Base-by-base conservation (phyloP, 92 coral and sea anemone species). In the Parazoanthus darwini region DNA sequence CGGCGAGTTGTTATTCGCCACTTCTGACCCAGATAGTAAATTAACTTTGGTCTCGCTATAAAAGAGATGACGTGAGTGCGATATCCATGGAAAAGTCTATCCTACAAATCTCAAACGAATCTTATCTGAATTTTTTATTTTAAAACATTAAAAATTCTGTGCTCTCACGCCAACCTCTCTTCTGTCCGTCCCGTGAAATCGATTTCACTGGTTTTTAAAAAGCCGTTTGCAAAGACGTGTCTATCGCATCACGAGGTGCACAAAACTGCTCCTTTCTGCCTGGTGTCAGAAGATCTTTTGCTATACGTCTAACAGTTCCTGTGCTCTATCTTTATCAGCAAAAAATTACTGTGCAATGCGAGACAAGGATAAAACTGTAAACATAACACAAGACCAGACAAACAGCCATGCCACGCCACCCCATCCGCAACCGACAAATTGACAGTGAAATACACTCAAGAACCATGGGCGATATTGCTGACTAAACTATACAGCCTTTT, bases 21-120 rank as follows among this genome's bases (percentile, higher is more conserved):
- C 22, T 68, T 81, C 87, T 80, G 88, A 80, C 89, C 81, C 48
- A 82, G 81, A 90, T 87, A 48, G 89, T 66, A 65, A 67, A 59
- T 70, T 56, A 23, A 79, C 58, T 44, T 44, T 23, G 58, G 58
- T 38, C 79, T 51, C 23, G n/a, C 63, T 75, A 75, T 77, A 86
- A 75, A 75, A 36, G 74, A 56, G 42, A 46, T 72, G 87, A 71
- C 78, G 87, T 33, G 68, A 84, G 15, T 73, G 29, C 65, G 58
- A 14, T 84, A 7, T 42, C 58, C 3, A 67, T 2, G 4, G 33
- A 23, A 39, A 25, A n/a, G 44, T 36, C 59, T 25, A 38, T 38
- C 25, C 39, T 58, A 56, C 29, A 29, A 82, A 68, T 43, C 25
- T 39, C 79, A 70, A 46, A 68, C 29, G 35, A 70, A 25, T 43